Conservation (phyloP, 2,797 vertebrate species). For the Simalia tracyae region DNA sequence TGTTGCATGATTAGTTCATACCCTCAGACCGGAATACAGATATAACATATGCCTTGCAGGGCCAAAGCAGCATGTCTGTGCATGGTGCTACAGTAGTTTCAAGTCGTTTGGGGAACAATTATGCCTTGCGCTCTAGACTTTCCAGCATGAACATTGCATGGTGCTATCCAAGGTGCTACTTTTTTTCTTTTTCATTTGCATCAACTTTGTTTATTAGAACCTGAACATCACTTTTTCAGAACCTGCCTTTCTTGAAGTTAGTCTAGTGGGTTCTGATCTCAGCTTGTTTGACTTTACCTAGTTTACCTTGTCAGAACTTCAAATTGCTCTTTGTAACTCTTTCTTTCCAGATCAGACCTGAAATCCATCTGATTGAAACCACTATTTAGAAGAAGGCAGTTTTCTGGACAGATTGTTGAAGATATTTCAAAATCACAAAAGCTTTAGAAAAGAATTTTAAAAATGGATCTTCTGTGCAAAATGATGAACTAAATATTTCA, state of each 20-base stretch:
- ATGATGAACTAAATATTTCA: background rate
- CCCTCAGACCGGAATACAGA: background rate
- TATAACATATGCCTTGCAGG: background rate
- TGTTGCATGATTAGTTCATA: background rate
- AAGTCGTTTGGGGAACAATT: background rate
- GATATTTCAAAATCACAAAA: background rate
- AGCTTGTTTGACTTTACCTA: background rate
- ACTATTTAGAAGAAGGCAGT: background rate
- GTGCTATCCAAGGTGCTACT: background rate
- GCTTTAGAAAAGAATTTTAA: background rate
- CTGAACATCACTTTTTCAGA: background rate
- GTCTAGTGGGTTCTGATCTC: background rate
- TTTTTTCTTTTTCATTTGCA: background rate
- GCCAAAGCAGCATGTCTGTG: background rate
- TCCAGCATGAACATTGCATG: background rate
- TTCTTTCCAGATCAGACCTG: background rate
- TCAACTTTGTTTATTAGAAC: background rate
- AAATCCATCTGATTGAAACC: background rate
- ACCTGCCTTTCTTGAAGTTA: background rate
- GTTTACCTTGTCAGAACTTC: background rate
- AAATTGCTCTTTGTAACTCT: background rate
- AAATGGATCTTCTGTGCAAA: background rate
- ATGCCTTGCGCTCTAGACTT: background rate
- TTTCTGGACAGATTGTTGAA: background rate
- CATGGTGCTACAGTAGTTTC: background rate